Base-by-base conservation (phyloP, 2,797 vertebrate genomes). In the Menidia menidia region DNA sequence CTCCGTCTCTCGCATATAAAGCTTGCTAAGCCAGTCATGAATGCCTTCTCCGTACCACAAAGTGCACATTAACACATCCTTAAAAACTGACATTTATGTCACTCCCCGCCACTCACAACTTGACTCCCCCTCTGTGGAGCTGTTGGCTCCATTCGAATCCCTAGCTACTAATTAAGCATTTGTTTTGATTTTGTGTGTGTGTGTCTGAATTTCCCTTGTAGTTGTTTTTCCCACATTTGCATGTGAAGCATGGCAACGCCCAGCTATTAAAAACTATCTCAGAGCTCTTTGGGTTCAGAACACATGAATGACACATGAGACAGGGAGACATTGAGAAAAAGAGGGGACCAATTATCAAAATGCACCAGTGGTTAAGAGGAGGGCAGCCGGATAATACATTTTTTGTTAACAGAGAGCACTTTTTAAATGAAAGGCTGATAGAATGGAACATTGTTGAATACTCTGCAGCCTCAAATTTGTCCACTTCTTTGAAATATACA, bases 121-220 rank as follows among this genome's bases (percentile, higher is more conserved):
- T 43, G 0, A 68, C 77, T 82, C 80, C 71, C 53, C 65, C 60
- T 47, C 73, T 78, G 77, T 70, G 82, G 84, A 75, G 71, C 78
- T 59, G 41, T 64, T 84, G 81, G 84, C 81, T 83, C 77, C 71
- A 77, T 87, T 85, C 71, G 70, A 85, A 82, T 84, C 84, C 81
- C 80, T 57, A 86, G 81, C 81, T 89, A 88, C 83, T 92, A 92
- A 92, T 92, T 93, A 92, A 70, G 56, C 84, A 87, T 86, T 92
- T 89, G 82, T 90, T 91, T 91, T 87, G 68, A 84, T 82, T 85
- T 63, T 82, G 73, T 61, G 73, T 83, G 35, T 7, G 4, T 39
- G 35, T 39, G 35, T 5, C 7, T 76, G 68, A 84, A 83, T 86
- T 86, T 57, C 55, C 67, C 72, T 76, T 63, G 73, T 87, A 31